Conservation (phyloP, 2,888 invertebrate species). For the Drosophila pegasa region DNA sequence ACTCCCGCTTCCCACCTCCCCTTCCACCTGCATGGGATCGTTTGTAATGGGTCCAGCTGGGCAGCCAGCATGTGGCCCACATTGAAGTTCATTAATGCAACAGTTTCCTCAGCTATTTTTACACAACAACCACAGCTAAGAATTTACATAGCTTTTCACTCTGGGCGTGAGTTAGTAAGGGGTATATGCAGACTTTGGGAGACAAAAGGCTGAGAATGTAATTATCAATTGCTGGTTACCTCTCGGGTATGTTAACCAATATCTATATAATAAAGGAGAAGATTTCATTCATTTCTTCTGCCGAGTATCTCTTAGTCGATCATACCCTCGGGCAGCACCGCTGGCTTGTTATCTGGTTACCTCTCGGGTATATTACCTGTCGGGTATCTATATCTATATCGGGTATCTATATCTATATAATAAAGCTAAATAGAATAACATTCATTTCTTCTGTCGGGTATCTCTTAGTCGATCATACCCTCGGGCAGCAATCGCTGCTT, state of each 20-base stretch:
- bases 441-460: background rate
- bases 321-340: background rate
- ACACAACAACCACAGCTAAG: conserved; percentile 7
- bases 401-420: too few relatives aligned
- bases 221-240: too few relatives aligned
- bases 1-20: background rate
- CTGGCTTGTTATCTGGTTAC: conserved; percentile 30
- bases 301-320: background rate
- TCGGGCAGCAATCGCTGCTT: background rate
- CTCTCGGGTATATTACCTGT: too few relatives aligned
- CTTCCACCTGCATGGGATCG: background rate
- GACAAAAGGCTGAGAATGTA: background rate
- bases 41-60: conserved; percentile 20
- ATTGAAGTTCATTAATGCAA: conserved; percentile 65
- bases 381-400: too few relatives aligned
- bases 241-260: too few relatives aligned
- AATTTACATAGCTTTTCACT: conserved; percentile 8
- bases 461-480: background rate
- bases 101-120: conserved; percentile 49
- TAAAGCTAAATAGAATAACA: background rate
- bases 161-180: background rate
- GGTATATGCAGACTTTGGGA: background rate
- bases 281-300: background rate
- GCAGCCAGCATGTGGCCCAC: conserved; percentile 54
- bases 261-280: background rate